Percentiles rank a stretch among this genome's conserved stretches.
Evolutionary conservation across 2,888 invertebrate species (phyloP).

Genomic region (Drosophila pseudotakahashii): DNA sequence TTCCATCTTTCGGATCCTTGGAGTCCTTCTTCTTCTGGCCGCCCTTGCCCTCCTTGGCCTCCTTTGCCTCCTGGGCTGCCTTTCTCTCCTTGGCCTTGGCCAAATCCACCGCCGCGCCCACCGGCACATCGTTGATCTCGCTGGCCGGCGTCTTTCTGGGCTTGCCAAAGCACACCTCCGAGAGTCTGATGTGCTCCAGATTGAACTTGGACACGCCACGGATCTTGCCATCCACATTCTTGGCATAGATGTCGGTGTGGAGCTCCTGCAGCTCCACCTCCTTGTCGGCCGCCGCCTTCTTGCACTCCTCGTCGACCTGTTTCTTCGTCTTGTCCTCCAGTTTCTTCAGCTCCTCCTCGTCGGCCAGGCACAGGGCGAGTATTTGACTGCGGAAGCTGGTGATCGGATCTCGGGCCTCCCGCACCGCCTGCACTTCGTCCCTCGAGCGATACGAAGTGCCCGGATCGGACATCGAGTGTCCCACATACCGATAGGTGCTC

Average conservation of each 20-base stretch:
- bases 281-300: slow-evolving; percentile 89
- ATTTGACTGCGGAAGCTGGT: slow-evolving; percentile 96
- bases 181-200: slow-evolving; percentile 40
- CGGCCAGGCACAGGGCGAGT: slow-evolving; percentile 86
- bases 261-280: slow-evolving; percentile 91
- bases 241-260: slow-evolving; percentile 90
- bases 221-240: slow-evolving; percentile 87
- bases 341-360: slow-evolving; percentile 84
- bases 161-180: slow-evolving; percentile 64
- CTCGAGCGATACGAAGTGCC: slow-evolving; percentile 97
- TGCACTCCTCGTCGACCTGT: slow-evolving; percentile 91
- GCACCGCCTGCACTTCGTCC: slow-evolving; percentile 96
- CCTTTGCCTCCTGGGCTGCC: background rate
- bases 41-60: slow-evolving; percentile 1
- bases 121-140: slow-evolving; percentile 55
- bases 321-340: slow-evolving; percentile 85
- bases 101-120: slow-evolving; percentile 47
- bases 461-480: slow-evolving; percentile 99
- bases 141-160: slow-evolving; percentile 46
- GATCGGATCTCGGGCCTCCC: slow-evolving; percentile 97
- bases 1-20: background rate
- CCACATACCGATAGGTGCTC: slow-evolving; percentile 97
- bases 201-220: slow-evolving; percentile 85
- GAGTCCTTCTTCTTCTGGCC: background rate
- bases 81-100: slow-evolving; percentile 15